Evolutionary conservation across 2,888 invertebrate genomes (phyloP), one percentile per base, ranked within the genome.

Genomic region (Pachymerium ferrugineum): DNA sequence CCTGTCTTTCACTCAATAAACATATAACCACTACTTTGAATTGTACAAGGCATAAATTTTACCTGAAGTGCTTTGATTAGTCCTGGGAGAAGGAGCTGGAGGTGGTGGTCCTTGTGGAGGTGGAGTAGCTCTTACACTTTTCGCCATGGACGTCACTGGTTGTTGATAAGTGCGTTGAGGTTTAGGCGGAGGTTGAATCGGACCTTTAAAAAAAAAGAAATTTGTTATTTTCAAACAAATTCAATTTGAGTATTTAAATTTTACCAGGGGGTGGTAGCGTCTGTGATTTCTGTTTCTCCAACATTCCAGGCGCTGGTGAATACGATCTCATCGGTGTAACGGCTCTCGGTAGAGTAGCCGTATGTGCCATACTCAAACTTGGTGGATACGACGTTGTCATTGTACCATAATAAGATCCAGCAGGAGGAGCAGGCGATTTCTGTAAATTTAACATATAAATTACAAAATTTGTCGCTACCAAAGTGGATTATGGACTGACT

Each of bases 81-180:
- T 76, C 70, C 78, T 73, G 19, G 77, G 77, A 16, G 78, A 77
- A 42, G 77, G 76, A 35, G 77, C 77, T 30, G 77, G 76, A 70
- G 78, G 76, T 29, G 76, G 77, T 72, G 78, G 78, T 25, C 77
- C 78, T 14, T 77, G 76, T 67, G 78, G 78, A 19, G 77, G 75
- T 74, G 78, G 76, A 38, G 77, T 78, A n/a, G 77, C 76, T 35
- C 76, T 76, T 19, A 78, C 77, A 72, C 76, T 76, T 75, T 78
- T 77, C 62, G 76, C 75, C 76, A 78, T 76, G 47, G 78, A 77
- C 54, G 77, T 76, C 75, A 78, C 76, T 62, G 77, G 76, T 78
- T 85, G 84, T 82, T 85, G 85, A 83, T 86, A 86, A 80, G 85
- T 85, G 80, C 87, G 85, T 81, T 86, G 85, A 80, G 87, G 87